A percentile compares a stretch with the other conserved stretches of the same genome.
phyloP scores from a whole-genome alignment of 2,888 invertebrate species.

The Cantharis rustica region DNA sequence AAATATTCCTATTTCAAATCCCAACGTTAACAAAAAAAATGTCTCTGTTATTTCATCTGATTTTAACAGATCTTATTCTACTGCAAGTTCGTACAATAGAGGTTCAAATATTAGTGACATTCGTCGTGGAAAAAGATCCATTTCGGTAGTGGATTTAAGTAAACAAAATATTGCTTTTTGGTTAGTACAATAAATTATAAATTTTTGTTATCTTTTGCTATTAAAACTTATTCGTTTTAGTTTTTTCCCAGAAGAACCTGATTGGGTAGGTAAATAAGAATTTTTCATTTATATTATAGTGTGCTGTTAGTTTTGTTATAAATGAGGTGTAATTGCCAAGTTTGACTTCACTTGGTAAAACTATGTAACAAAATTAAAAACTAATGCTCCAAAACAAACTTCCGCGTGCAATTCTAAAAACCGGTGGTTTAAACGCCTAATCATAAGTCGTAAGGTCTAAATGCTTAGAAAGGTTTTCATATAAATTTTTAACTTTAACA shows the following conservation, averaged over 20 bases:
- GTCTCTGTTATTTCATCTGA: background rate
- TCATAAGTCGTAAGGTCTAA: too few relatives aligned
- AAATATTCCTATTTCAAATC: background rate
- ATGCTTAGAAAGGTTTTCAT: too few relatives aligned
- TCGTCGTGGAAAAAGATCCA: background rate
- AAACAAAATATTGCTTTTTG: conserved; percentile 3
- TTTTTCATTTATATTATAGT: too few relatives aligned
- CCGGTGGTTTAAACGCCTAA: too few relatives aligned
- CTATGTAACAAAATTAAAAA: too few relatives aligned
- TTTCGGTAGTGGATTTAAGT: background rate
- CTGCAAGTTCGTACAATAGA: background rate
- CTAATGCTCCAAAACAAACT: too few relatives aligned
- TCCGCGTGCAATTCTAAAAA: too few relatives aligned
- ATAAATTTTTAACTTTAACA: too few relatives aligned
- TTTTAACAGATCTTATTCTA: background rate
- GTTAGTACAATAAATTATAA: background rate
- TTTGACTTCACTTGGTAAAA: too few relatives aligned
- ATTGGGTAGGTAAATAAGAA: conserved; percentile 1
- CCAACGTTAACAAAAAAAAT: background rate
- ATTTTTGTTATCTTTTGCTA: background rate
- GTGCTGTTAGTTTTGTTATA: too few relatives aligned
- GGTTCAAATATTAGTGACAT: background rate
- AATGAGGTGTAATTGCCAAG: too few relatives aligned
- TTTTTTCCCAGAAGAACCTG: conserved; percentile 12
- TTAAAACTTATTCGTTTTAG: background rate